Percentiles rank a stretch among this genome's conserved stretches.
Evolutionary conservation across 2,888 invertebrate species (phyloP).

Genomic region (Epistrophe eligans): DNA sequence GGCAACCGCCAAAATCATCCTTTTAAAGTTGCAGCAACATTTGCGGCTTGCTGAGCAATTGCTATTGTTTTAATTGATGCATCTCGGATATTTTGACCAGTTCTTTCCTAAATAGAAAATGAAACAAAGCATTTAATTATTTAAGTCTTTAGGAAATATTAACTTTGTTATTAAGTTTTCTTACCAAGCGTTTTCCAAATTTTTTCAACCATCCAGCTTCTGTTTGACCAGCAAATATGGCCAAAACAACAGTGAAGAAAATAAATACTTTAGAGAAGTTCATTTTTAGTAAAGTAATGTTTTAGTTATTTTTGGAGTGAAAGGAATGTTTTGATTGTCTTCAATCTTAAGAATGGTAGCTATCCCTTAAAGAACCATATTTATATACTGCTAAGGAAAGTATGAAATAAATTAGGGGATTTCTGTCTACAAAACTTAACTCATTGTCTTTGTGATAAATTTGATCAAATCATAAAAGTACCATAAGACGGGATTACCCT

Average conservation of each 20-base stretch:
- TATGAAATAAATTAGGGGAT: background rate
- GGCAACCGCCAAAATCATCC: conserved; percentile 63
- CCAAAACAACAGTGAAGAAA: conserved; percentile 28
- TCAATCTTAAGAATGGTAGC: background rate
- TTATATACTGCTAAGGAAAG: background rate
- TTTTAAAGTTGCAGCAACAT: conserved; percentile 79
- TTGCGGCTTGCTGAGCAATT: conserved; percentile 79
- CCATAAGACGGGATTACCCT: background rate
- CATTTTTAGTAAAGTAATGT: conserved; percentile 21
- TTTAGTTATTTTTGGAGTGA: background rate
- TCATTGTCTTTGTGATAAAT: background rate
- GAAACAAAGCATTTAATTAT: background rate
- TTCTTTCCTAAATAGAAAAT: conserved; percentile 76
- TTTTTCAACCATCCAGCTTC: conserved; percentile 69
- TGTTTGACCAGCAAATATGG: conserved; percentile 43
- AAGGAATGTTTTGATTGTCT: background rate
- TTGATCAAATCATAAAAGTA: background rate
- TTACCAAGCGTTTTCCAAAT: conserved; percentile 59
- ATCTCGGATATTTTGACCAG: conserved; percentile 80
- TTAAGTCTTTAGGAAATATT: background rate
- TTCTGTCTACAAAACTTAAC: background rate
- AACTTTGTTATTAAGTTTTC: background rate
- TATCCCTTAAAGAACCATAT: too few species aligned
- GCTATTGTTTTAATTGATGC: conserved; percentile 78
- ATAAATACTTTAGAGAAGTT: conserved; percentile 56